Base-by-base conservation (phyloP, 2,113 vertebrate species). In the Calyptomena viridis region DNA sequence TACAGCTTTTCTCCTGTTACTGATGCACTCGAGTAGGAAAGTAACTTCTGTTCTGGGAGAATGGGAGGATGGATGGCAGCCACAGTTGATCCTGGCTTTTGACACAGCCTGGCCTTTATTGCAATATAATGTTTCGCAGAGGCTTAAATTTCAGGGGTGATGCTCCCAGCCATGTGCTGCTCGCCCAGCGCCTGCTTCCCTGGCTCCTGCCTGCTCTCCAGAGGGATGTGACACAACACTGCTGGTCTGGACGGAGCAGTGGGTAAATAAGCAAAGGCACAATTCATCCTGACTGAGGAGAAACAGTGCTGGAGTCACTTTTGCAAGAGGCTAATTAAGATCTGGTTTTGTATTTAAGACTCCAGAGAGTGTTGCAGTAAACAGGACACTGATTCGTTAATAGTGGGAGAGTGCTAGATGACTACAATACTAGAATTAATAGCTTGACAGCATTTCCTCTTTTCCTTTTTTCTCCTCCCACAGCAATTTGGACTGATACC, bases 401-500 rank as follows among this genome's bases (percentile, higher is more conserved):
- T 92, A 90, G 53, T 44, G 68, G 90, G 73, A 81, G 86, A 87
- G 60, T 42, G 44, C 94, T 89, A 28, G 72, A 47, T 89, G 89
- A 59, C 83, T 95, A 24, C 76, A 56, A 83, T 69, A 35, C 90
- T 90, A 42, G 89, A 96, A 92, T 86, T 92, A 95, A 93, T 77
- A 84, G 93, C 93, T 94, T 84, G 93, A 95, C 93, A 89, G 93
- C 73, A 50, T 81, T 96, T 93, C 93, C 93, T 94, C 89, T 88
- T 60, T 80, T 89, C 53, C 60, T 89, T 40, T 81, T 87, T 71
- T 94, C 88, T 95, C 87, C 90, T 96, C 95, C 95, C 85, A 91
- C 93, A 95, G 85, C 85, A 93, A 77, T 95, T 97, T 96, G 95
- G 95, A 95, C 94, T 81, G 83, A 90, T 92, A 94, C 94, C 96